Evolutionary conservation across 2,113 vertebrate species (phyloP).

Genomic region (Lepus timidus): DNA sequence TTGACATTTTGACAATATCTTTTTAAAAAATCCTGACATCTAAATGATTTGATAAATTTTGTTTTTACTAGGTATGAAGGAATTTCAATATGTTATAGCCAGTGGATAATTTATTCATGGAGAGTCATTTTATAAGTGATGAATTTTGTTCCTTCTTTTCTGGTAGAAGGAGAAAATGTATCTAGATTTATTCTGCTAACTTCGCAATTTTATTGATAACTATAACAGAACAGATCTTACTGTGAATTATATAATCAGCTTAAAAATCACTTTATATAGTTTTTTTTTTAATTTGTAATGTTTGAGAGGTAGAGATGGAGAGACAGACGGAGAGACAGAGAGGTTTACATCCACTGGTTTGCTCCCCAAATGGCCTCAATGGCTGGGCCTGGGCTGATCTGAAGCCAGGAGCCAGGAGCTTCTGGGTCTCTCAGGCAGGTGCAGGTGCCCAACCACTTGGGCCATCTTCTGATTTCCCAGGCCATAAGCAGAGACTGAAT

Average conservation of each 20-base stretch:
- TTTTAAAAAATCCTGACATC: constrained; percentile 81
- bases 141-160: constrained; percentile 82
- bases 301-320: too few species aligned
- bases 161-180: constrained; percentile 76
- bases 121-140: constrained; percentile 83
- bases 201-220: constrained; percentile 85
- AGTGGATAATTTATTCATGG: constrained; percentile 85
- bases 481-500: too few species aligned
- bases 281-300: not conserved
- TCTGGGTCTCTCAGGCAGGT: too few species aligned
- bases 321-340: too few species aligned
- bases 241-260: constrained; percentile 81
- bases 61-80: constrained; percentile 81
- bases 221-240: constrained; percentile 82
- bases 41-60: constrained; percentile 82
- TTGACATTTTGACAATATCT: constrained; percentile 82
- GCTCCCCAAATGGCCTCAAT: too few species aligned
- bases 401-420: too few species aligned
- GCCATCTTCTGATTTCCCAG: too few species aligned
- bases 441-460: too few species aligned
- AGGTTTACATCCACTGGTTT: too few species aligned
- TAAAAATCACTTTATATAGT: constrained; percentile 79
- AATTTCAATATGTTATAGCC: constrained; percentile 84
- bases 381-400: too few species aligned
- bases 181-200: constrained; percentile 72